A percentile compares a stretch with the other conserved stretches of the same genome.
Evolutionary conservation across 2,797 vertebrate genomes (phyloP).

Genomic region (Gallinago solitaria): DNA sequence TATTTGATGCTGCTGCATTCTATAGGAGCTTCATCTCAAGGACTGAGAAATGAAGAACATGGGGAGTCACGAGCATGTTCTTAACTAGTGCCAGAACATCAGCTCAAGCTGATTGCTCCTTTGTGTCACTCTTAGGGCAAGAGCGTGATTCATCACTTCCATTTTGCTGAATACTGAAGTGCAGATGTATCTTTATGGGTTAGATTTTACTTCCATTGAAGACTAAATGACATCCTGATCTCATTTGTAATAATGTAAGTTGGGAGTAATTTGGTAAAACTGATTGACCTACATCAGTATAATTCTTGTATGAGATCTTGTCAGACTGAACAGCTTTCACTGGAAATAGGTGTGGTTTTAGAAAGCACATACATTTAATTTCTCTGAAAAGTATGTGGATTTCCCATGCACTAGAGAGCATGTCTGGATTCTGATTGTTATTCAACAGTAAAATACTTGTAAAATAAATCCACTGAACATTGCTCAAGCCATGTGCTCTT

Average conservation of each 20-base stretch:
- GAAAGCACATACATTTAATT: neutral
- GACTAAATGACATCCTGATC: neutral
- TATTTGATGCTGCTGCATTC: neutral
- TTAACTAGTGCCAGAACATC: conserved; percentile 12
- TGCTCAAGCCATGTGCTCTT: neutral
- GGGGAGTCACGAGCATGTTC: neutral
- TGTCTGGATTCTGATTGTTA: neutral
- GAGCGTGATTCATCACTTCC: conserved; percentile 43
- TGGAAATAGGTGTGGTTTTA: neutral
- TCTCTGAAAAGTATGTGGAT: neutral
- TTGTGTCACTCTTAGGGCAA: conserved; percentile 34
- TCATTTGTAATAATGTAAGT: neutral
- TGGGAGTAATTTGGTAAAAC: neutral
- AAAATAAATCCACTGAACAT: neutral
- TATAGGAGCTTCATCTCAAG: neutral
- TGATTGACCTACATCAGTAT: neutral
- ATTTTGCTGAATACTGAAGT: neutral
- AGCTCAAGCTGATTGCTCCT: conserved; percentile 44
- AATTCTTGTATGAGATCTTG: neutral
- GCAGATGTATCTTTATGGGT: conserved; percentile 11
- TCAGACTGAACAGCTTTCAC: neutral
- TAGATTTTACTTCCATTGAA: neutral
- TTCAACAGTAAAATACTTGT: neutral
- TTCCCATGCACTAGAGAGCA: neutral
- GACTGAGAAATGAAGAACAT: neutral